Percentiles rank a stretch among this genome's conserved stretches.
Conservation (phyloP, 2,888 invertebrate species). For the Protula sp. region DNA sequence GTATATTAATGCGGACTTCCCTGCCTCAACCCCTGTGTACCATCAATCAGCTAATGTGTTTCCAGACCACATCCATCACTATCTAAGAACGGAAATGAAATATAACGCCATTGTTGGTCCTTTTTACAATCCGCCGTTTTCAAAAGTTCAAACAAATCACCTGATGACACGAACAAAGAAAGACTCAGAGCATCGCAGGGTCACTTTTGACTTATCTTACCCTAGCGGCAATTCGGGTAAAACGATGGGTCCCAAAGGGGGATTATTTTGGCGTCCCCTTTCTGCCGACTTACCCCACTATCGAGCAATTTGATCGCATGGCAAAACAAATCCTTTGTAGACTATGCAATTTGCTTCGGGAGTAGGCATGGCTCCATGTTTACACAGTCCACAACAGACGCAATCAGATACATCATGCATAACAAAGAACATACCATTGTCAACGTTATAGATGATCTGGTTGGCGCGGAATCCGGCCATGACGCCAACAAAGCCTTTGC, state of each 20-base stretch:
- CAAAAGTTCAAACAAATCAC: neutral
- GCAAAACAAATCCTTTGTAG: no score
- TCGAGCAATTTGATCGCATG: no score
- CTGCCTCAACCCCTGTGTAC: neutral
- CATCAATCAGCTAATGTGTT: neutral
- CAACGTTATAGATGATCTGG: neutral
- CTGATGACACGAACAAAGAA: neutral
- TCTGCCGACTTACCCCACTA: no score
- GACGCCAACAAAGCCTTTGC: neutral
- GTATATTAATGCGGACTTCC: neutral
- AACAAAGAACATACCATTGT: neutral
- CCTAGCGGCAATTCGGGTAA: neutral
- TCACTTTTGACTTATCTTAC: neutral
- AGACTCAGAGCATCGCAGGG: neutral
- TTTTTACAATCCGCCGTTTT: neutral
- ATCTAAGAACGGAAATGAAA: neutral
- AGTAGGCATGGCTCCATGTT: neutral
- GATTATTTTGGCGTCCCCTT: no score
- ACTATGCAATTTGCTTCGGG: neutral
- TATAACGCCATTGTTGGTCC: neutral
- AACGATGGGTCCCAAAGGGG: neutral
- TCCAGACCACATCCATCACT: neutral
- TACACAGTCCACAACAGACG: neutral
- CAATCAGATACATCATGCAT: neutral
- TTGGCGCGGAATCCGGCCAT: neutral